Base-by-base conservation (phyloP, 2,888 invertebrate species). In the Copidosoma aretas region DNA sequence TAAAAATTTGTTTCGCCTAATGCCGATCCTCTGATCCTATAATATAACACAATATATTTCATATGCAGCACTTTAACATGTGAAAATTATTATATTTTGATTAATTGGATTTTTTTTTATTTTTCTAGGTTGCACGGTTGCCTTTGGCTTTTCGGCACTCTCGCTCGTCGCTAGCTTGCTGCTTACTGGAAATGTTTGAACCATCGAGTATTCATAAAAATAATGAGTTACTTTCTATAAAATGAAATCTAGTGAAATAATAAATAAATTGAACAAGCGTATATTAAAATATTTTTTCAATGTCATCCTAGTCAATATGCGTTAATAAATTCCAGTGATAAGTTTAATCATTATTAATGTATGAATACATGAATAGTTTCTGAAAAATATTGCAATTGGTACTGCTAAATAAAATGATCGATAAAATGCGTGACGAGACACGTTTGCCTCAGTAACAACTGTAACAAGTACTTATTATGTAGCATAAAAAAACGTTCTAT, bases 131-230 rank as follows among this genome's bases (percentile, higher is more conserved):
- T 68, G 65, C 60, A 43, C 62, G 49, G 60, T 25, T 51, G 43
- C 60, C 19, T 22, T 70, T 17, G 63, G 68, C 54, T 43, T 72
- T 52, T 68, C 70, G 1, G 66, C 64, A 1, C 41, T 72, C 2
- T 66, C 68, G 43, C 39, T 72, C 17, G 3, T 72, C 14, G 68
- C 64, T 4, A 68, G 70, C 56, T n/a, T 72, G 15, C 15, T 72
- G 15, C 24, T 72, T 52, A 59, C 61, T 41, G 64, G 66, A 60
- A 70, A 43, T 15, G 32, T 68, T 56, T 72, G 68, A 64, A 61
- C 22, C 60, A 39, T 59, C 60, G n/a, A 60, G 54, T 21, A 19
- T 1, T 5, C 39, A 54, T 19, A 58, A 46, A 56, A 56, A 51
- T 32, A 63, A 39, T 58, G n/a, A 60, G 61, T 39, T 12, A 54